Base-by-base conservation (phyloP, 1,140 invertebrate genomes). In the Ptiloglossa arizonensis region DNA sequence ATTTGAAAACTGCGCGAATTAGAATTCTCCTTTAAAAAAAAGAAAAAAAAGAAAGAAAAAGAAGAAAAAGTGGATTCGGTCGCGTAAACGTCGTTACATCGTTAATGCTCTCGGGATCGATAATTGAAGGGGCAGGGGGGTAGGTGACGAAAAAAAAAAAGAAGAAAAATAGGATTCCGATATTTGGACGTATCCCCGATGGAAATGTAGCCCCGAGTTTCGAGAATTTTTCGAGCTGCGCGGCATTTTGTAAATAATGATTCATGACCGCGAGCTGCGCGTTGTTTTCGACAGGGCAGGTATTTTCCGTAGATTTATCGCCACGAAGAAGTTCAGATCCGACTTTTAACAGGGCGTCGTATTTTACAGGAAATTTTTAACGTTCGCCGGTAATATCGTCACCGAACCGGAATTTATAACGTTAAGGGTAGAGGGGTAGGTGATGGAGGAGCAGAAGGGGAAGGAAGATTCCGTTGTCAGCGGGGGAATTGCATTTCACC, bases 281-380 rank as follows among this genome's bases (percentile, higher is more conserved):
- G 50, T 69, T 41, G 67, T 69, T 29, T 54, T 41, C 19, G 67
- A 56, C 50, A 22, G 17, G 17, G 52, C 24, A 9, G 44, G 15
- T 41, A 57, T 69, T 29, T n/a, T 41, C 22, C 24, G 9, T 2
- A 11, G 52, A 69, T 70, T 70, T 70, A 70, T 70, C 52, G 52
- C 11, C 2, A 1, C 50, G 35, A 57, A 41, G 35, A 57, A 44
- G 17, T 70, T 70, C 17, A 1, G 64, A 52, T 68, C n/a, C 13
- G n/a, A 68, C 64, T 69, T 69, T 57, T 29, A 35, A 70, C 35
- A 27, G 19, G 24, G 17, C 13, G 19, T n/a, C 35, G 52, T 70
- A 41, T 70, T 57, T 70, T 70, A 41, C 22, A 52, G 15, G 29
- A n/a, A n/a, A 56, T 69, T 60, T 71, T 60, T 60, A 71, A 35